Evolutionary conservation across 1,140 invertebrate species (phyloP), one percentile per base, ranked within the genome.

Genomic region (Ceratina australensis): DNA sequence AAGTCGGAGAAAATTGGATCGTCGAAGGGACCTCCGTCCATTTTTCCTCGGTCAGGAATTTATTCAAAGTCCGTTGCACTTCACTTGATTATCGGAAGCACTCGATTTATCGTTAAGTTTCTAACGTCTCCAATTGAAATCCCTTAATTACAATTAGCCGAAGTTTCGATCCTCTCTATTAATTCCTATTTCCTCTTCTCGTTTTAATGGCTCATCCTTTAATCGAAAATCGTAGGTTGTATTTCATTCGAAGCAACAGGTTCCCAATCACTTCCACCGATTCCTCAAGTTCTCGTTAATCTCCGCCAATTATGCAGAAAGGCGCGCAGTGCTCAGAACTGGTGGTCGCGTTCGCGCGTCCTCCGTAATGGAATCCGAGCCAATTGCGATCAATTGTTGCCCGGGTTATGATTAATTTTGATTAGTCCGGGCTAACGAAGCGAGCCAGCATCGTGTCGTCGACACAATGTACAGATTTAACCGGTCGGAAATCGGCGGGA

Each of bases 1-100:
- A 96, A 96, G 87, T 97, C 95, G 75, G 93, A 93, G 87, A 96
- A 96, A 84, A 95, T 94, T 81, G 95, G 94, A 88, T 96, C 95
- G 86, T 96, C 96, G 91, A 96, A 96, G 42, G 94, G 93, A 61
- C 93, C 93, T 85, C 95, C 94, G 89, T 96, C 95, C 95, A 96
- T 96, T 50, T 80, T 88, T 68, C 18, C 0, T 2, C 0, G 7
- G 7, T 57, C n/a, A 15, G 52, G 5, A 42, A 42, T n/a, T 52
- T 52, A 52, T 7, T 52, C 15, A 12, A 52, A 52, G 18, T 52
- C 50, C 50, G 33, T 52, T 52, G 18, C 50, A 52, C 50, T 52
- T 52, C 50, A 42, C 33, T 42, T 42, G 7, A 42, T 0, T 42
- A n/a, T 42, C 33, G 10, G 33, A 26, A 15, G 15, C 63, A 47